A percentile compares a stretch with the other conserved stretches of the same genome.
Conservation (phyloP, 2,888 invertebrate genomes). For the Diogma glabrata region DNA sequence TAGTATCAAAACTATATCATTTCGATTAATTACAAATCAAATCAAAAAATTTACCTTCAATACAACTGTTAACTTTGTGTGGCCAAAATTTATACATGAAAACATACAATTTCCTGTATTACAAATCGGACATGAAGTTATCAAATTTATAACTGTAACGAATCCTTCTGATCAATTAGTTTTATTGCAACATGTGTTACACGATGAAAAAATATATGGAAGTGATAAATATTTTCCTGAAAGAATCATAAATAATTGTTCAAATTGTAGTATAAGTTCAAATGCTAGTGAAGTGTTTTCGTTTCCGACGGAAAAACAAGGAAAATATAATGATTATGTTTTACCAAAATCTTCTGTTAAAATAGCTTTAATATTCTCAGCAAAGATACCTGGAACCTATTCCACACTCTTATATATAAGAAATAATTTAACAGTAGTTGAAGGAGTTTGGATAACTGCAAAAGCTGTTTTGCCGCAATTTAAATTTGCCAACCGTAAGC, state of each 20-base stretch:
- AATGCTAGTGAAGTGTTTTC: constrained; percentile 31
- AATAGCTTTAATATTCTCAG: constrained; percentile 29
- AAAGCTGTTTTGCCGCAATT: constrained; percentile 79
- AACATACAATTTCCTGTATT: constrained; percentile 28
- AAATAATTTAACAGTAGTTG: constrained; percentile 88
- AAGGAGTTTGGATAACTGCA: constrained; percentile 70
- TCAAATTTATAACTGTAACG: constrained; percentile 27
- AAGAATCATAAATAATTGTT: constrained; percentile 32
- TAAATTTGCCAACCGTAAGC: constrained; percentile 76
- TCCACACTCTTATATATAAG: constrained; percentile 42
- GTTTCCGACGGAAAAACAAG: constrained; percentile 22
- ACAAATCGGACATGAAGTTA: constrained; percentile 30
- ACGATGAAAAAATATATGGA: constrained; percentile 24
- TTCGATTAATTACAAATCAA: constrained; percentile 32
- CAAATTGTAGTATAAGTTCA: constrained; percentile 28
- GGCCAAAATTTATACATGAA: constrained; percentile 33
- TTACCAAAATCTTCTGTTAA: constrained; percentile 25
- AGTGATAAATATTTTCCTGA: constrained; percentile 29
- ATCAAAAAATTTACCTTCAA: constrained; percentile 31
- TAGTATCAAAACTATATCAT: constrained; percentile 29
- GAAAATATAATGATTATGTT: constrained; percentile 22
- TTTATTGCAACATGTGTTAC: constrained; percentile 21
- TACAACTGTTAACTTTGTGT: constrained; percentile 31
- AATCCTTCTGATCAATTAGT: constrained; percentile 31
- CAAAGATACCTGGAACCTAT: constrained; percentile 28